These are phyloP conservation scores for Pelobates fuscus DNA, from an alignment of 2,113 vertebrate genomes.

Conservation along the genomic window DNA sequence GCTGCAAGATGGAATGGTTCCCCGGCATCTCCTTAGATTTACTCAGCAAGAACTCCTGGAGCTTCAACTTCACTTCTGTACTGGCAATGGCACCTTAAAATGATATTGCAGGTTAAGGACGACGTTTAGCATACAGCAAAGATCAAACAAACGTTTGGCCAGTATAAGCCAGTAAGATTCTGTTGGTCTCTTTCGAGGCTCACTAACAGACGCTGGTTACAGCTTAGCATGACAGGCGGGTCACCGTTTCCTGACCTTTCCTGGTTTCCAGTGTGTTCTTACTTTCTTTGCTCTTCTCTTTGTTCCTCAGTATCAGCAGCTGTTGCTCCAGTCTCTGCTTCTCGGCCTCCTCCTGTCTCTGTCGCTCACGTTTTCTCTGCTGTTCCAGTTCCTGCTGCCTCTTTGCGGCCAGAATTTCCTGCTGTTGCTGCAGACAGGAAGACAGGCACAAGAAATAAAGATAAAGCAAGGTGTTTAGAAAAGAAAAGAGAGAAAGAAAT, in stretches of 20 bases:
- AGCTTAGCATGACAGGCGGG: no score
- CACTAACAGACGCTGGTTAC: no score
- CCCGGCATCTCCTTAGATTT: conserved; percentile 84
- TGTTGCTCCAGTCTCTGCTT: conserved; percentile 82
- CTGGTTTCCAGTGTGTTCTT: no score
- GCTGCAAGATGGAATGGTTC: conserved; percentile 92
- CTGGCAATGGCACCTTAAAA: conserved; percentile 90
- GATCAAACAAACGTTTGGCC: neutral
- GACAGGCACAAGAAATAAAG: neutral
- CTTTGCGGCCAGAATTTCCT: conserved; percentile 78
- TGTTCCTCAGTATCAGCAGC: conserved; percentile 77
- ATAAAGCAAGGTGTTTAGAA: neutral
- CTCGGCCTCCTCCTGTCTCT: conserved; percentile 79
- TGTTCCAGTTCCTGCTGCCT: conserved; percentile 81
- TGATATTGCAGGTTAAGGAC: neutral
- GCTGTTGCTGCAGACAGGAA: conserved; percentile 72
- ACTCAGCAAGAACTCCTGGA: conserved; percentile 92
- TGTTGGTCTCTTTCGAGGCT: no score
- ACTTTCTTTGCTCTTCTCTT: conserved; percentile 84
- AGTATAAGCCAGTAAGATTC: no score
- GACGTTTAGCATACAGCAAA: conserved; percentile 1
- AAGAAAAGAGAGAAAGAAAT: neutral
- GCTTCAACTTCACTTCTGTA: conserved; percentile 92
- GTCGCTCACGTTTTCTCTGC: conserved; percentile 77
- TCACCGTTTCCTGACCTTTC: no score